Percentiles rank a stretch among this genome's conserved stretches.
Conservation (phyloP, 2,888 invertebrate genomes). For the Thyatira batis region DNA sequence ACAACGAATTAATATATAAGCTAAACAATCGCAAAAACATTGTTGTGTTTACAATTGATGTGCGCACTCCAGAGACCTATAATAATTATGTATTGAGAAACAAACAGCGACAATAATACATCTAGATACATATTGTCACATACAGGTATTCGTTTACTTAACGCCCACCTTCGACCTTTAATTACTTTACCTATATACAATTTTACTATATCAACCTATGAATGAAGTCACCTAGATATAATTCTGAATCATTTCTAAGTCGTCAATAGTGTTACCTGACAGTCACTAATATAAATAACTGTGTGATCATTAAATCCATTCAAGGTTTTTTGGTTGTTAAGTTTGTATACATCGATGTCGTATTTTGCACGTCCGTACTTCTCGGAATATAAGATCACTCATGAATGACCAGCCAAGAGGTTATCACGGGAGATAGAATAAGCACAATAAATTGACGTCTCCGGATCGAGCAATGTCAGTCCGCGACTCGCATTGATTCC, state of each 20-base stretch:
- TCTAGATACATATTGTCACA: no score
- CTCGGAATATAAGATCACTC: slow-evolving; percentile 68
- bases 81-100: no score
- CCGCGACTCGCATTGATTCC: slow-evolving; percentile 24
- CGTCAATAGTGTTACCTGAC: slow-evolving; percentile 39
- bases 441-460: slow-evolving; percentile 68
- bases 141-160: neutral
- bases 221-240: slow-evolving; percentile 43
- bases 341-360: slow-evolving; percentile 28
- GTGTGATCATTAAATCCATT: slow-evolving; percentile 40
- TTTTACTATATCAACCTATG: slow-evolving; percentile 13
- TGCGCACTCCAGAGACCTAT: no score
- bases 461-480: slow-evolving; percentile 59
- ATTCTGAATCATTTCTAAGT: slow-evolving; percentile 44
- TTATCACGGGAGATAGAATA: slow-evolving; percentile 68
- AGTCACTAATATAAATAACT: slow-evolving; percentile 47
- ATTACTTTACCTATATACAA: neutral
- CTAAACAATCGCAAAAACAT: no score
- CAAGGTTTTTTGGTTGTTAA: slow-evolving; percentile 40
- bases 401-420: slow-evolving; percentile 55
- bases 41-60: no score
- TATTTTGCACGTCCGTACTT: slow-evolving; percentile 60
- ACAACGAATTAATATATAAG: no score
- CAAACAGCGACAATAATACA: no score
- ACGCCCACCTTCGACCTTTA: neutral